A percentile compares a stretch with the other conserved stretches of the same genome.
Evolutionary conservation across 53 echinoderm and acorn worm genomes (phyloP).

Genomic region (Holothuria scabra): DNA sequence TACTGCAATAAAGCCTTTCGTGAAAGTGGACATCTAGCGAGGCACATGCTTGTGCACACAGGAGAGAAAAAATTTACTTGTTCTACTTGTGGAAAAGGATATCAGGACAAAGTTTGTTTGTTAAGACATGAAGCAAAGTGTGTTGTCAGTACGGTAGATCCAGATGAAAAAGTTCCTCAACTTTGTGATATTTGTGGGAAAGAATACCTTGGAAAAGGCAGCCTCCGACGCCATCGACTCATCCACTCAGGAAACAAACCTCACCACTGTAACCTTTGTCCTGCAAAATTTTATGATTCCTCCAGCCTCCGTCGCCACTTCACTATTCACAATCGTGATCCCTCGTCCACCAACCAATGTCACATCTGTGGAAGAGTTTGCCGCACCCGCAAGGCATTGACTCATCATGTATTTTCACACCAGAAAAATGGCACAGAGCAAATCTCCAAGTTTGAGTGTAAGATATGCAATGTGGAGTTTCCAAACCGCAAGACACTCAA

Average conservation of each 20-base stretch:
- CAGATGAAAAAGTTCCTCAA: constrained; percentile 48
- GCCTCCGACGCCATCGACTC: constrained; percentile 46
- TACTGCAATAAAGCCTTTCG: constrained; percentile 54
- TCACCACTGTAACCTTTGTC: constrained; percentile 51
- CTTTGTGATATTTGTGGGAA: constrained; percentile 60
- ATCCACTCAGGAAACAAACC: constrained; percentile 56
- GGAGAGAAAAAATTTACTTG: constrained; percentile 65
- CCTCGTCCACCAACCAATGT: constrained; percentile 31
- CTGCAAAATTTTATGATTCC: constrained; percentile 39
- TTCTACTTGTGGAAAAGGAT: constrained; percentile 57
- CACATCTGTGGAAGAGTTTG: constrained; percentile 40
- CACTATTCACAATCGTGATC: constrained; percentile 42
- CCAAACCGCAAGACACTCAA: background rate
- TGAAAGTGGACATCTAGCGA: constrained; percentile 42
- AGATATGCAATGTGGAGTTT: constrained; percentile 22
- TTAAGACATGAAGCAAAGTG: constrained; percentile 57
- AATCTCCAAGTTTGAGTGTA: constrained; percentile 14
- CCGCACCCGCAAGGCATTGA: constrained; percentile 25
- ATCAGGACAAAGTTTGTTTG: constrained; percentile 46
- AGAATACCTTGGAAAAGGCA: constrained; percentile 56
- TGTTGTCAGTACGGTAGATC: constrained; percentile 19
- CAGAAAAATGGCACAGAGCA: background rate
- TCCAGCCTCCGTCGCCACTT: constrained; percentile 35
- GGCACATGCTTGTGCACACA: constrained; percentile 59
- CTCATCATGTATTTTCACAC: constrained; percentile 14